Conservation (phyloP, 2,113 vertebrate species). For the Antechinus stuartii region DNA sequence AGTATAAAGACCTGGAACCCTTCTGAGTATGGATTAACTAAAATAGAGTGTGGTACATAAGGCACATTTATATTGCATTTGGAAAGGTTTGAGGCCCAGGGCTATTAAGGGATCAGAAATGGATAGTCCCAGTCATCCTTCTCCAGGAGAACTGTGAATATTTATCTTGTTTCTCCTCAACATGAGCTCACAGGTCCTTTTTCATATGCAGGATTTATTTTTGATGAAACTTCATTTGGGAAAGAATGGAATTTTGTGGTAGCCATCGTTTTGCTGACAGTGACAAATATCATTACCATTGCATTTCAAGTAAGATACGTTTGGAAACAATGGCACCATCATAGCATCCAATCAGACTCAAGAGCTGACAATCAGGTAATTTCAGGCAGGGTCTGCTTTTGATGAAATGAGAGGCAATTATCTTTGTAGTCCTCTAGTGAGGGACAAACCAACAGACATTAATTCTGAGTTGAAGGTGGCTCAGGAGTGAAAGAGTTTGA, state of each 20-base stretch:
- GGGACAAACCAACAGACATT: neutral
- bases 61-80: neutral
- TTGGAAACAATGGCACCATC: fast-evolving
- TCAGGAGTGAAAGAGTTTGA: neutral
- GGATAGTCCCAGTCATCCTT: neutral
- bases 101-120: neutral
- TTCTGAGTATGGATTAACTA: neutral
- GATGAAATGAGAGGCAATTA: neutral
- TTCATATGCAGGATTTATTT: neutral
- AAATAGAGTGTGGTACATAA: neutral
- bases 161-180: neutral
- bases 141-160: neutral
- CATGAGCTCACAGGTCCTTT: neutral
- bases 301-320: neutral
- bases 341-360: fast-evolving
- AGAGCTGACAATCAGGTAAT: neutral
- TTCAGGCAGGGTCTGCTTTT: neutral
- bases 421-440: neutral
- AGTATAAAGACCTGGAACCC: neutral
- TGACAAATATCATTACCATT: neutral
- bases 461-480: neutral
- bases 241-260: neutral
- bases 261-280: fast-evolving
- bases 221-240: neutral
- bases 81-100: neutral